Evolutionary conservation across 1,140 invertebrate species (phyloP), one percentile per base, ranked within the genome.

Genomic region (Cotesia vestalis): DNA sequence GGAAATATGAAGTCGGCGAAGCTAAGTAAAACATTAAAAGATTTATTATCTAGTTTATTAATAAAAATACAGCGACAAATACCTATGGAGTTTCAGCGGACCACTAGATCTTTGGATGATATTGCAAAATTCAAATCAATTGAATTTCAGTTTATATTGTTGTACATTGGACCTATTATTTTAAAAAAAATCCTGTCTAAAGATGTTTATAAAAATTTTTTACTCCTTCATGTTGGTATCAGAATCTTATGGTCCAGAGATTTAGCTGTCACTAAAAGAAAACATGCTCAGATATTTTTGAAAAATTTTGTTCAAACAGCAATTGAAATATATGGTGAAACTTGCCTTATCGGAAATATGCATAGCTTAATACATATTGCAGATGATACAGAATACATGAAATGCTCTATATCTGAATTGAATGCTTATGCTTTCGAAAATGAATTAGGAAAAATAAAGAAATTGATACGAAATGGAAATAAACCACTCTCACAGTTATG

Each of bases 81-180:
- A 64, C 72, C 74, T n/a, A 53, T 35, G 52, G 75, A 78, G 59
- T 79, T 79, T 69, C 77, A 76, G 55, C 66, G 78, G 40, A 77
- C 77, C 66, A 72, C 73, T 6, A 70, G 74, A 68, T 69, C 72
- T 8, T 38, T 73, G 1, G 5, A 17, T 9, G 70, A 77, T 20
- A 62, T 74, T 20, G 11, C n/a, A 1, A 73, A 74, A 36, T 78
- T 72, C 59, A 78, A 78, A 71, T 76, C 75, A 1, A 74, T 73
- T 4, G 69, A 76, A 40, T 70, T 66, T 38, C 57, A 70, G 52
- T 73, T 78, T 60, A 66, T 75, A 61, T 55, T 74, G 53, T 53
- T 77, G 14, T 73, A 77, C 71, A 62, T 68, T 61, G 75, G 73
- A 11, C 77, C 74, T 38, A 40, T 79, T 2, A 40, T 76, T 57